Percentiles rank a stretch among this genome's conserved stretches.
Conservation (phyloP, 1,140 invertebrate species). For the Drosophila miranda region DNA sequence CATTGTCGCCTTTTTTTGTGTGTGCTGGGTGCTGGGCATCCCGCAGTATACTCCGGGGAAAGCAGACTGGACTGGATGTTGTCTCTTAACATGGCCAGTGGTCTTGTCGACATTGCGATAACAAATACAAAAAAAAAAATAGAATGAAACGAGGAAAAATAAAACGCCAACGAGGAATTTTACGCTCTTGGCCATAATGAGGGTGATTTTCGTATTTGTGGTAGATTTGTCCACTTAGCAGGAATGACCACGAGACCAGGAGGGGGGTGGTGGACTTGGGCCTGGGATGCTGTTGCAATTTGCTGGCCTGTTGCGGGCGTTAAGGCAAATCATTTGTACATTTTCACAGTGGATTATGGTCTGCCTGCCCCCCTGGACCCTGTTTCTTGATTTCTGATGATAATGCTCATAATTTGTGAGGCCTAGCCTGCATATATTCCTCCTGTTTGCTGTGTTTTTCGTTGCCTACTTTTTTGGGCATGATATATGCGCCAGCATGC, state of each 20-base stretch:
- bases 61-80: conserved; percentile 39
- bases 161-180: conserved; percentile 43
- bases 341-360: conserved; percentile 78
- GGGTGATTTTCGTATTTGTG: conserved; percentile 82
- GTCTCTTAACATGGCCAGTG: conserved; percentile 77
- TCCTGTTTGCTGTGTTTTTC: background rate
- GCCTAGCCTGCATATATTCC: conserved; percentile 71
- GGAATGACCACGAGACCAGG: conserved; percentile 50
- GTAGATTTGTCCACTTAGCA: conserved; percentile 82
- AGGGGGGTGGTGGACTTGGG: conserved; percentile 10
- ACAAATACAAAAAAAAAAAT: conserved; percentile 35
- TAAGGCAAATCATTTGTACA: conserved; percentile 74
- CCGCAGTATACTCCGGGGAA: conserved; percentile 1
- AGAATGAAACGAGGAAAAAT: background rate
- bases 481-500: conserved; percentile 71
- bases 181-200: conserved; percentile 78
- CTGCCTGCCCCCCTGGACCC: conserved; percentile 8
- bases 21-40: conserved; percentile 21
- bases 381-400: conserved; percentile 45
- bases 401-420: conserved; percentile 77
- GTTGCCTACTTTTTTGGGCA: conserved; percentile 10
- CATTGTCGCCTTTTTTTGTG: conserved; percentile 67
- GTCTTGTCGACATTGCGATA: conserved; percentile 77
- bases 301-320: conserved; percentile 30
- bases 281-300: conserved; percentile 70